phyloP scores from a whole-genome alignment of 2,888 invertebrate species.

The Pollenia labialis region DNA sequence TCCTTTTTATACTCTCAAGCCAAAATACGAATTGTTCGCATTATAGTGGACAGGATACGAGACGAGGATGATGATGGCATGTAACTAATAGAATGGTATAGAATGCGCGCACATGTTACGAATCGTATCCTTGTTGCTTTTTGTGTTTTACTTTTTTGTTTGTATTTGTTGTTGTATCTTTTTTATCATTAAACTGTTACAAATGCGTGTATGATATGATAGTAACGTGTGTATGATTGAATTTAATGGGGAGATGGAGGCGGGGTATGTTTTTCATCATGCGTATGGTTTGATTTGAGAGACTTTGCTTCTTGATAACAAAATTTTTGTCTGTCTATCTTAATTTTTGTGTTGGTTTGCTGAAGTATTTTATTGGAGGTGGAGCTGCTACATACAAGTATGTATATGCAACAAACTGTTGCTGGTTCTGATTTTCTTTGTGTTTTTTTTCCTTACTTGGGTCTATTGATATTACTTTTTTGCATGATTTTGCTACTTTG shows the following conservation, averaged over 20 bases:
- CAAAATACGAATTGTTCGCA: conserved; percentile 23
- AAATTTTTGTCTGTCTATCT: conserved; percentile 30
- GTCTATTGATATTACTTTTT: conserved; percentile 58
- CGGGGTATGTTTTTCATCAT: neutral
- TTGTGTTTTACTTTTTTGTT: neutral
- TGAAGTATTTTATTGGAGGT: conserved; percentile 53
- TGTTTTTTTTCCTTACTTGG: conserved; percentile 14
- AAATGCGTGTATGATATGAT: conserved; percentile 71
- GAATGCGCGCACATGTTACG: conserved; percentile 68
- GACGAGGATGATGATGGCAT: conserved; percentile 9
- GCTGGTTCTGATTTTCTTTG: conserved; percentile 30
- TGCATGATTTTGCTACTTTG: conserved; percentile 71
- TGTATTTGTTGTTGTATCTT: conserved; percentile 38
- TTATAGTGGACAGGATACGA: conserved; percentile 51
- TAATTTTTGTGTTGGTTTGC: conserved; percentile 29
- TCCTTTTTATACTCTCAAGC: conserved; percentile 66
- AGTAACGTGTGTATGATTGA: conserved; percentile 40
- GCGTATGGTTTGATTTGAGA: conserved; percentile 17
- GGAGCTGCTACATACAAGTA: conserved; percentile 54
- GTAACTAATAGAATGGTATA: neutral
- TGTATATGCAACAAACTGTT: conserved; percentile 68
- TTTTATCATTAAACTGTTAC: conserved; percentile 68
- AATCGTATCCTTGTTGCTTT: conserved; percentile 55
- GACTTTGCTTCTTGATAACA: conserved; percentile 49
- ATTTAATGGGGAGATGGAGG: neutral